These are phyloP conservation scores for Linepithema humile DNA, from an alignment of 1,140 invertebrate species.

Conservation along the genomic window DNA sequence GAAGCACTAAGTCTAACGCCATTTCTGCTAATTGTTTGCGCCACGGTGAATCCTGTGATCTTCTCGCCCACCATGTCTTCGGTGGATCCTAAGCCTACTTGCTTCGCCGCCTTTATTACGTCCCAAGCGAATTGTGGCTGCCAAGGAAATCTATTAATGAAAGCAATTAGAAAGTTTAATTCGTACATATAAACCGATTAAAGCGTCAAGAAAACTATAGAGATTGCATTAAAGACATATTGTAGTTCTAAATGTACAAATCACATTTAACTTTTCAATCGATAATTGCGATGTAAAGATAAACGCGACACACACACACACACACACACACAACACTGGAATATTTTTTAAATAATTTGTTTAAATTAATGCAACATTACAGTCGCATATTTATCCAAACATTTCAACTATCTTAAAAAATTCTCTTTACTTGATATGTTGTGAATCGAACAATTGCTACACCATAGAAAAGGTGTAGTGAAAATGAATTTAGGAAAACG, in stretches of 20 bases:
- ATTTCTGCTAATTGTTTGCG: slow-evolving; percentile 85
- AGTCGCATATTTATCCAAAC: not conserved
- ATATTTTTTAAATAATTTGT: not conserved
- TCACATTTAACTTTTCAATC: not conserved
- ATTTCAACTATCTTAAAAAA: not conserved
- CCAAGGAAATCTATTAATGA: slow-evolving; percentile 81
- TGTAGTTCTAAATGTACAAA: not conserved
- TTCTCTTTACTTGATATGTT: not conserved
- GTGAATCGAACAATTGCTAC: not conserved
- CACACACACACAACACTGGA: no score
- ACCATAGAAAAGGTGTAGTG: not conserved
- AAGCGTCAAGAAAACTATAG: not conserved
- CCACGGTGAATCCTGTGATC: slow-evolving; percentile 81
- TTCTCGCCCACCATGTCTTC: slow-evolving; percentile 86
- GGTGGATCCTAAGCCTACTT: slow-evolving; percentile 85
- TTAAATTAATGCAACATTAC: not conserved
- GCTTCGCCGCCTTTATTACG: slow-evolving; percentile 86
- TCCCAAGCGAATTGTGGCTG: slow-evolving; percentile 84
- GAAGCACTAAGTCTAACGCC: slow-evolving; percentile 88
- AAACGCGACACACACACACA: not conserved
- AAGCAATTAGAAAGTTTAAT: slow-evolving; percentile 26
- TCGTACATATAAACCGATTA: not conserved
- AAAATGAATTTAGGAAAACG: not conserved
- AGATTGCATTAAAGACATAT: not conserved
- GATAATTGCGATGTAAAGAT: not conserved